Conservation (phyloP, 2,113 vertebrate species). For the Caranx ignobilis region DNA sequence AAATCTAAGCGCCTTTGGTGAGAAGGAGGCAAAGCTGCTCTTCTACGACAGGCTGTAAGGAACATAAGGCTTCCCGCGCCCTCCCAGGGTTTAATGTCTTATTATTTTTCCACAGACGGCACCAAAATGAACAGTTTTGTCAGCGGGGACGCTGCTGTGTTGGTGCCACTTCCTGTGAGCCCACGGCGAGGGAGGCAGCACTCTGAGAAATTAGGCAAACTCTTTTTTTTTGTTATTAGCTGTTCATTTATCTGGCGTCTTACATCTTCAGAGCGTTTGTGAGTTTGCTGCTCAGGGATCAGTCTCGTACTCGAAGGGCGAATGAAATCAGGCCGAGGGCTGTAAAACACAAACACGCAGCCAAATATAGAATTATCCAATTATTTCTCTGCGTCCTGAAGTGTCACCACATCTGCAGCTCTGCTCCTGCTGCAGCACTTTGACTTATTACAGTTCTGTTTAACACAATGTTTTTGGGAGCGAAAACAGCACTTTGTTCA, state of each 20-base stretch:
- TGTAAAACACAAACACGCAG: slow-evolving; percentile 18
- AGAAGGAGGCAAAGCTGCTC: slow-evolving; percentile 68
- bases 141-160: slow-evolving; percentile 48
- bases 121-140: slow-evolving; percentile 75
- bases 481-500: slow-evolving; percentile 11
- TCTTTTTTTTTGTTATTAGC: slow-evolving; percentile 31
- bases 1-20: slow-evolving; percentile 68
- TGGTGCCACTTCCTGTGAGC: slow-evolving; percentile 61
- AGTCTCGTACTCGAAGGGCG: slow-evolving; percentile 1
- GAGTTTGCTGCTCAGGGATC: slow-evolving; percentile 16
- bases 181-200: slow-evolving; percentile 24
- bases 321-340: slow-evolving; percentile 43
- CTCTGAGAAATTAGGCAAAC: slow-evolving; percentile 33
- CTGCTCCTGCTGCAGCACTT: slow-evolving; percentile 20
- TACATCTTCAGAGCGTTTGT: slow-evolving; percentile 38
- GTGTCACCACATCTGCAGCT: slow-evolving; percentile 35
- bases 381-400: slow-evolving; percentile 45
- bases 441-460: slow-evolving; percentile 37
- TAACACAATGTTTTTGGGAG: not conserved
- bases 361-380: slow-evolving; percentile 62
- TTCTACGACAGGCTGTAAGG: slow-evolving; percentile 58
- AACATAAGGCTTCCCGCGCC: slow-evolving; percentile 69
- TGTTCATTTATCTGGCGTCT: slow-evolving; percentile 48
- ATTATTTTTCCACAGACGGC: slow-evolving; percentile 74
- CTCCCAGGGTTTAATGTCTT: slow-evolving; percentile 80